Evolutionary conservation across 2,888 invertebrate species (phyloP).

Genomic region (Campoplex capitator): DNA sequence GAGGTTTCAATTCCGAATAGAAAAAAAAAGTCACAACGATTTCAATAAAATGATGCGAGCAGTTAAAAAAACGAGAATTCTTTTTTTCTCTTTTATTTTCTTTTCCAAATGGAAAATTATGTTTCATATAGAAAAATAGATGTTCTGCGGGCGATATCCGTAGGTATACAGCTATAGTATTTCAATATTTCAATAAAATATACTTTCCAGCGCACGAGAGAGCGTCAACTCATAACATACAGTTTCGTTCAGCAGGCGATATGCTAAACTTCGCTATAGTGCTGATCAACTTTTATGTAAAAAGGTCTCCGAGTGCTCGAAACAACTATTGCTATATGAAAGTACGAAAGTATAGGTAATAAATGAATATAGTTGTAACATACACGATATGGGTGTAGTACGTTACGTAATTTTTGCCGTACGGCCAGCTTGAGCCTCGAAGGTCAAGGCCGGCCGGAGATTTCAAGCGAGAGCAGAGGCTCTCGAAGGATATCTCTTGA

Average conservation of each 20-base stretch:
- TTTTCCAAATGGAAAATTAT: too few species aligned
- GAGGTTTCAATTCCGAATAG: too few species aligned
- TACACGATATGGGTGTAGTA: constrained; percentile 27
- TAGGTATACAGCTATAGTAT: too few species aligned
- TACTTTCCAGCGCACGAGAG: not conserved
- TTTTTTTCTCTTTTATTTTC: too few species aligned
- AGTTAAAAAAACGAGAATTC: too few species aligned
- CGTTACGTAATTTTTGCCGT: constrained; percentile 57
- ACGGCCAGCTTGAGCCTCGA: constrained; percentile 60
- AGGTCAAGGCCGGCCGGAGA: constrained; percentile 65
- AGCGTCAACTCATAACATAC: not conserved
- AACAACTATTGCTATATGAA: not conserved
- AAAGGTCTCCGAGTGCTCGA: constrained; percentile 9
- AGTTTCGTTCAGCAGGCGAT: constrained; percentile 21
- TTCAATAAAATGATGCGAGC: too few species aligned
- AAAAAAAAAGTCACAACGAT: too few species aligned
- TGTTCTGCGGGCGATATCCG: too few species aligned
- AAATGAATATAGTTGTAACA: not conserved
- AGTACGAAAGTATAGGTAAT: not conserved
- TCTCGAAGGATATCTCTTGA: constrained; percentile 38
- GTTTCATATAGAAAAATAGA: too few species aligned
- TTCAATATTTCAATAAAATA: too few species aligned
- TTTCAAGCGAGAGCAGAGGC: constrained; percentile 43
- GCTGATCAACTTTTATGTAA: constrained; percentile 40
- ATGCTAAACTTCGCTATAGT: constrained; percentile 42